Percentiles rank a stretch among this genome's conserved stretches.
These are phyloP conservation scores for Mobula birostris DNA, from an alignment of 2,113 vertebrate genomes.

Conservation along the genomic window DNA sequence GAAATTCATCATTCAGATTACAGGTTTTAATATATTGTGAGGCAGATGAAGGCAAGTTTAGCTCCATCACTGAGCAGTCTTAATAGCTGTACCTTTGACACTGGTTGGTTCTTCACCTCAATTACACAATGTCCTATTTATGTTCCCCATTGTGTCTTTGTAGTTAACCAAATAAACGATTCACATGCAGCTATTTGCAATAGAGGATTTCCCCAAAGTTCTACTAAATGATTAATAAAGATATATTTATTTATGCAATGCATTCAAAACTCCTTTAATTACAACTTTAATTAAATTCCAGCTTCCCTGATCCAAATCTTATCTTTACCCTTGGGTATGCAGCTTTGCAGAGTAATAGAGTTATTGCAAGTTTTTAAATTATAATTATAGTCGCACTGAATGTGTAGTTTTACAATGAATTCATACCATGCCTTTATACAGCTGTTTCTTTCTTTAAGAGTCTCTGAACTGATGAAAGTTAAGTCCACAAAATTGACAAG, in stretches of 20 bases:
- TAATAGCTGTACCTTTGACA: neutral
- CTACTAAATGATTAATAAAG: neutral
- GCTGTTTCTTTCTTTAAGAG: neutral
- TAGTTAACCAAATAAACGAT: neutral
- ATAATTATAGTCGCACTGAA: neutral
- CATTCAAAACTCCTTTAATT: neutral
- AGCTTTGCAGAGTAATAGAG: neutral
- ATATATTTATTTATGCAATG: slow-evolving; percentile 4
- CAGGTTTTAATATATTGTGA: neutral
- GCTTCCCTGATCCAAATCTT: neutral
- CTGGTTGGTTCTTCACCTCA: neutral
- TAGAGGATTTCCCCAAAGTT: neutral
- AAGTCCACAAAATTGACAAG: neutral
- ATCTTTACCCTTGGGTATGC: neutral
- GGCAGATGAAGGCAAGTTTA: neutral
- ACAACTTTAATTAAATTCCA: neutral
- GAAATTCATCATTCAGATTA: neutral
- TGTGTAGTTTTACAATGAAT: neutral
- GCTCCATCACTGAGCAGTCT: neutral
- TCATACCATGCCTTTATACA: neutral
- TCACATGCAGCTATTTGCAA: neutral
- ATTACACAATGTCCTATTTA: neutral
- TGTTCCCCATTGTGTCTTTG: neutral
- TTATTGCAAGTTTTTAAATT: neutral
- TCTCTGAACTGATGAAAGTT: neutral